Base-by-base conservation (phyloP, 2,888 invertebrate genomes). In the Resseliella maxima region DNA sequence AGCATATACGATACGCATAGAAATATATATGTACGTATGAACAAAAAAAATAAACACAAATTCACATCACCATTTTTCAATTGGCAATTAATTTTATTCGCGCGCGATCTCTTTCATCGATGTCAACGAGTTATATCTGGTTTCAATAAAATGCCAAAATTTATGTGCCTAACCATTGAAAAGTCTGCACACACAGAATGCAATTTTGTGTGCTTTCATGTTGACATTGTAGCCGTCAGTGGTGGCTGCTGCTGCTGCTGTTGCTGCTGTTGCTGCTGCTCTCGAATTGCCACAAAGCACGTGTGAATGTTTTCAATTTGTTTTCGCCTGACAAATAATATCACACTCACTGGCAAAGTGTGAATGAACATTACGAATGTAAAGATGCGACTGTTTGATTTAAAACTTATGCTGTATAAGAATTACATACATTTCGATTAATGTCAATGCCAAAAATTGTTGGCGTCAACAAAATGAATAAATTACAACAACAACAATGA, bases 51-150 rank as follows among this genome's bases (percentile, higher is more conserved):
- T 21, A 18, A n/a, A 59, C 59, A n/a, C n/a, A 50, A 50, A 6
- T 5, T 41, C 41, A 41, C 15, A 31, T 72, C 72, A 72, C 72
- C 72, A 35, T 72, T 72, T 72, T 31, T 72, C 59, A 24, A 72
- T 72, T 72, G 72, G 72, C 31, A 72, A 72, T 72, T 72, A 31
- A 72, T 72, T 72, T 72, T 72, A 72, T 72, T 72, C 72, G 31
- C 72, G 72, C 72, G 72, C 72, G 72, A 72, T 72, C 72, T 72
- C 72, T 72, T 72, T 72, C 72, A 31, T 72, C 72, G 72, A 18
- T 72, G 72, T 72, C 72, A 72, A 72, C 72, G 35, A 72, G 72
- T 31, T 15, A 72, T 72, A 72, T 72, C 72, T 72, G 72, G 72
- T 72, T 72, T 31, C 72, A 72, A 72, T 72, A 72, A 72, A 72